phyloP scores from a whole-genome alignment of 2,888 invertebrate species.

The Cerastis leucographa region DNA sequence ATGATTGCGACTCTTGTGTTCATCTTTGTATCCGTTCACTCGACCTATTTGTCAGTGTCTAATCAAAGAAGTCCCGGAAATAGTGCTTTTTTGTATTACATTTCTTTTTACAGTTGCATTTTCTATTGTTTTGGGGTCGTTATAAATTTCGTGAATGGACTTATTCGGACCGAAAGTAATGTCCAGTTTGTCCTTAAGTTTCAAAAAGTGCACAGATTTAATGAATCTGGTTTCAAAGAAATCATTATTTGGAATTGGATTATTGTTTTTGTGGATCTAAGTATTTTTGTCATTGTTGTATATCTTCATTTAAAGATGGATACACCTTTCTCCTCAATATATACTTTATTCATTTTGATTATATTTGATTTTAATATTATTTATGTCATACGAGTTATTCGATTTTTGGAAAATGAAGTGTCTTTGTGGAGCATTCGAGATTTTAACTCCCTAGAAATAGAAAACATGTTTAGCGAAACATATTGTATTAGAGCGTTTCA shows the following conservation, averaged over 20 bases:
- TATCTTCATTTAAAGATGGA: background rate
- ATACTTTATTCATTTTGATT: background rate
- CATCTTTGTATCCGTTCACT: background rate
- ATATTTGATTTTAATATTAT: constrained; percentile 20
- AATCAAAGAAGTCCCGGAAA: background rate
- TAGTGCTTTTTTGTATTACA: background rate
- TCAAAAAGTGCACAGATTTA: constrained; percentile 35
- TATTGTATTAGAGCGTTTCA: constrained; percentile 19
- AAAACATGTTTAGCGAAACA: background rate
- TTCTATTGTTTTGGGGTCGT: background rate
- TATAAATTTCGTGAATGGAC: constrained; percentile 9
- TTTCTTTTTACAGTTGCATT: background rate
- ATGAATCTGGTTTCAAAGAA: background rate
- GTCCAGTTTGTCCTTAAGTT: constrained; percentile 9
- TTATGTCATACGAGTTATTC: constrained; percentile 4
- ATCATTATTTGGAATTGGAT: constrained; percentile 41
- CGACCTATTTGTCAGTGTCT: too few species aligned
- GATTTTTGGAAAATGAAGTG: constrained; percentile 13
- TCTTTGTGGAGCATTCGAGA: constrained; percentile 8
- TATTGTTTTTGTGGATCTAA: background rate
- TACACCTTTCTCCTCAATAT: background rate
- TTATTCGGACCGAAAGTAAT: background rate
- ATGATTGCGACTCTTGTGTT: background rate
- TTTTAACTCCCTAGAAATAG: background rate
- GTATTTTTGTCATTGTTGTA: background rate